Base-by-base conservation (phyloP, 2,888 invertebrate species). In the Blastobasis adustella region DNA sequence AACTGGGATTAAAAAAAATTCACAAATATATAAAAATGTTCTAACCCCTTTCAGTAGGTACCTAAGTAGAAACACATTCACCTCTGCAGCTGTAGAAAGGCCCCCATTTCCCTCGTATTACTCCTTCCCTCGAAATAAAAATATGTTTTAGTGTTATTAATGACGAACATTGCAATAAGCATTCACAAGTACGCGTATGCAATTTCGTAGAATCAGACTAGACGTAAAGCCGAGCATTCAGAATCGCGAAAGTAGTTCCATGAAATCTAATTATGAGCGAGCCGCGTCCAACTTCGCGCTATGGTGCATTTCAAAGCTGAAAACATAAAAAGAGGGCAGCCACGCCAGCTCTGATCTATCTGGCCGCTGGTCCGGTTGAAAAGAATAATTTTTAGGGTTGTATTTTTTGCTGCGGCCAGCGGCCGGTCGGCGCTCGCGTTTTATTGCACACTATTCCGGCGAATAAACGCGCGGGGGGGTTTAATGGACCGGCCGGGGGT, bases 401-500 rank as follows among this genome's bases (percentile, higher is more conserved):
- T 80, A 79, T 83, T 84, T 84, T 83, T 83, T 82, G 73, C 76
- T 73, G 77, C 70, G 79, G 77, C 74, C 72, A 71, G 65, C 73
- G 77, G 76, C 72, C 77, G 74, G 76, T 70, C 70, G 73, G 69
- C 69, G 72, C 71, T 78, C 76, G 76, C 79, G 74, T 84, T 86
- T 85, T 85, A 86, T 84, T 85, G 82, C 86, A 72, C 81, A 82
- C 86, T 84, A 86, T 84, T 80, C 83, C 81, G 76, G 72, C 74
- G 79, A 81, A 85, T 85, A 85, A 84, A 82, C 81, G 79, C 70
- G 75, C 58, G 54, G 59, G 46, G 76, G 74, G 77, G 73, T 67
- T 75, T 84, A 84, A 84, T 82, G 83, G 83, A 81, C 77, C 71
- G 67, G 60, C 59, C 64, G 69, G 55, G 63, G 65, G 66, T 49